These are phyloP conservation scores for Momotus momota DNA, from an alignment of 2,797 vertebrate species.

Conservation along the genomic window DNA sequence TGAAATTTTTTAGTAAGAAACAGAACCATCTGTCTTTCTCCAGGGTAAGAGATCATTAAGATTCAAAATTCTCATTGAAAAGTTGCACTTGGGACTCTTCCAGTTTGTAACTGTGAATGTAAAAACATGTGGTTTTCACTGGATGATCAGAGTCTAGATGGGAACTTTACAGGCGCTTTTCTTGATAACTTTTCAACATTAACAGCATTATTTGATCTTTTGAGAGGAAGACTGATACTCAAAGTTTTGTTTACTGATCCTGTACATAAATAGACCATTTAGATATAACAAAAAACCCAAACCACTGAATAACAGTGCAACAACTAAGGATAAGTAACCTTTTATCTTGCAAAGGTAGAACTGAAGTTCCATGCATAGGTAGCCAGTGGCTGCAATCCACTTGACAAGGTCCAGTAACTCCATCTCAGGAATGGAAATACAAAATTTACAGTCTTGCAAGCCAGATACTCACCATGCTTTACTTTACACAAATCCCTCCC, in stretches of 20 bases:
- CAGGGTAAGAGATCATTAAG: background rate
- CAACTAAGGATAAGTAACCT: background rate
- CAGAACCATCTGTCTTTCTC: background rate
- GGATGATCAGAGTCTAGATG: background rate
- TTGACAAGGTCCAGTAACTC: background rate
- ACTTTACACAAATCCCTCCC: background rate
- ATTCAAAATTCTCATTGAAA: background rate
- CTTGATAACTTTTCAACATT: background rate
- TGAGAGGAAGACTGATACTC: background rate
- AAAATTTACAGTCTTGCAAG: background rate
- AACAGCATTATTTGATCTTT: background rate
- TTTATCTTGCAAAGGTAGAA: background rate
- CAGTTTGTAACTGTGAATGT: background rate
- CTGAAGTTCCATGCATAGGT: background rate
- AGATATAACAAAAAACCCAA: background rate
- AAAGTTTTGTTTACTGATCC: background rate
- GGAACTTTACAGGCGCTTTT: background rate
- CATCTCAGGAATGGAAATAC: background rate
- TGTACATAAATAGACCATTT: background rate
- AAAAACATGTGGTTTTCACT: background rate
- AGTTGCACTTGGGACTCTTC: background rate
- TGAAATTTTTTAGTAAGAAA: background rate
- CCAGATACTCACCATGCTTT: background rate
- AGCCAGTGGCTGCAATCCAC: background rate
- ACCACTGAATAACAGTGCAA: background rate